Conservation (phyloP, 2,797 vertebrate species). For the Pseudomugil tenellus region DNA sequence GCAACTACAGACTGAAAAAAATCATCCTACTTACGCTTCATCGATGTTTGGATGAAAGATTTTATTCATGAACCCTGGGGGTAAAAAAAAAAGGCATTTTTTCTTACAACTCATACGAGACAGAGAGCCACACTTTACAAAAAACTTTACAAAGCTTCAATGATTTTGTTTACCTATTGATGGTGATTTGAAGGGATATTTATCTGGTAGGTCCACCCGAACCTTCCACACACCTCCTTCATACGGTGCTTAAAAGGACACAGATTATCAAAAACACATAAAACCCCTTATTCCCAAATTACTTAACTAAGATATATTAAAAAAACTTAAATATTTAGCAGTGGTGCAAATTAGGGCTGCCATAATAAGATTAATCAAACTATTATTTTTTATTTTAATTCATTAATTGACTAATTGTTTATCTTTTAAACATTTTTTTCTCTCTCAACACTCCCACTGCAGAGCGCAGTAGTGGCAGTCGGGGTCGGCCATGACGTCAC, state of each 20-base stretch:
- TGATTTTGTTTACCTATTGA: conserved; percentile 90
- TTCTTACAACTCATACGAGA: background rate
- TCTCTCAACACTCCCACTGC: no score
- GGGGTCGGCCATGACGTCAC: no score
- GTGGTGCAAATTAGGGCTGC: background rate
- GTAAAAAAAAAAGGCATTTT: conserved; percentile 8
- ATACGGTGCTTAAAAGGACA: conserved; percentile 85
- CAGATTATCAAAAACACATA: background rate
- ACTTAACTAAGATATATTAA: background rate
- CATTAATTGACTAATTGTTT: no score
- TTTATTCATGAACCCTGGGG: conserved; percentile 97
- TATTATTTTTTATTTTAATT: no score
- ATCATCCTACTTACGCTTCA: conserved; percentile 89
- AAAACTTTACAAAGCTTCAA: background rate
- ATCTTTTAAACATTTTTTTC: no score
- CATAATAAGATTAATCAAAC: no score
- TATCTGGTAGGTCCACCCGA: conserved; percentile 96
- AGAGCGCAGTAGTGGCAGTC: no score
- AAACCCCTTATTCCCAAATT: no score
- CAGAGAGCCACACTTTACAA: background rate
- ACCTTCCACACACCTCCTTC: conserved; percentile 99
- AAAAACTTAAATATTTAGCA: background rate
- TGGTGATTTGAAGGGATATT: conserved; percentile 98
- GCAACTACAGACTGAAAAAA: background rate
- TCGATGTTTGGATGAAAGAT: conserved; percentile 99